Percentiles rank a stretch among this genome's conserved stretches.
Conservation (phyloP, 1,140 invertebrate genomes). For the Cataglyphis hispanica region DNA sequence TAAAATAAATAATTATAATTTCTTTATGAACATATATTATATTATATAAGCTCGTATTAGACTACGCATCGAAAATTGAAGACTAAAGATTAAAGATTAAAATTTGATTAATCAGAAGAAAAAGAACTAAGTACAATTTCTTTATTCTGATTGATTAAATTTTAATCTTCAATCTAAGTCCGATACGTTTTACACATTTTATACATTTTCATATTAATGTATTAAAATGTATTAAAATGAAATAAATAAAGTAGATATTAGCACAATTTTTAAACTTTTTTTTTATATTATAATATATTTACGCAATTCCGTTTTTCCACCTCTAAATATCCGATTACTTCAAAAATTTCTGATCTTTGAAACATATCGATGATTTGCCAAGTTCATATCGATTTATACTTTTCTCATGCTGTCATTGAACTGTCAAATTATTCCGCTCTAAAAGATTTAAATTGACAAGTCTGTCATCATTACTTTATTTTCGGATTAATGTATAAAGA, state of each 20-base stretch:
- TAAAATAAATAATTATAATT: constrained; percentile 3
- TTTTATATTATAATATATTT: not conserved
- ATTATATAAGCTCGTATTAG: too few species aligned
- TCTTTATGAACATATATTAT: constrained; percentile 11
- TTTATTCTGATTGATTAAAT: too few species aligned
- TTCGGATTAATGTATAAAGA: constrained; percentile 36
- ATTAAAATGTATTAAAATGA: not conserved
- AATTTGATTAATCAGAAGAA: too few species aligned
- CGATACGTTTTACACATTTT: not conserved
- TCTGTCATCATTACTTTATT: not conserved
- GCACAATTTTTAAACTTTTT: not conserved
- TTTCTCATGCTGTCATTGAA: not conserved
- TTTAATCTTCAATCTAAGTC: too few species aligned
- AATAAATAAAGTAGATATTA: not conserved
- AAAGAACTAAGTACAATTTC: too few species aligned
- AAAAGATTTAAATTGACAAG: constrained; percentile 50
- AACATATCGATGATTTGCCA: constrained; percentile 52
- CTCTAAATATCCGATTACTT: not conserved
- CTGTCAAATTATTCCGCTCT: not conserved
- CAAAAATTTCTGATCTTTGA: not conserved
- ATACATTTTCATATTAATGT: not conserved
- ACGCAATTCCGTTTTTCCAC: not conserved
- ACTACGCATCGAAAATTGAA: too few species aligned
- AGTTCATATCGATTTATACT: constrained; percentile 15
- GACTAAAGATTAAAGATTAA: too few species aligned